These are phyloP conservation scores for Xestia c-nigrum DNA, from an alignment of 2,888 invertebrate genomes.

Conservation along the genomic window DNA sequence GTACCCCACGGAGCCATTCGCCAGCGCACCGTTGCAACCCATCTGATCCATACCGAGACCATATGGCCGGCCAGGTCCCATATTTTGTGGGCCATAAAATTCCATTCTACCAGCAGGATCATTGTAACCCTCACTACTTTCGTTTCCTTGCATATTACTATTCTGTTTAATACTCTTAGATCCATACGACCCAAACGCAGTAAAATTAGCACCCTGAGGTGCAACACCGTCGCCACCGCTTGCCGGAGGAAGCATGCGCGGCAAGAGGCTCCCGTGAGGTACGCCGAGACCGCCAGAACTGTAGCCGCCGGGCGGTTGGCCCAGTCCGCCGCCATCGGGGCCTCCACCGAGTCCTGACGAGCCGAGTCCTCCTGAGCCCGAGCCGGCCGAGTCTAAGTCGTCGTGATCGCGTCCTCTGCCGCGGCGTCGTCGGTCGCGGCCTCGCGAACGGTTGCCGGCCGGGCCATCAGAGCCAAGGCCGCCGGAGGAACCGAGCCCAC, in stretches of 20 bases:
- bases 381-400: conserved; percentile 75
- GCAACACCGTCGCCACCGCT: conserved; percentile 77
- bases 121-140: conserved; percentile 72
- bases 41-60: conserved; percentile 75
- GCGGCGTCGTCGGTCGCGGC: conserved; percentile 84
- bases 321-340: conserved; percentile 77
- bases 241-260: conserved; percentile 85
- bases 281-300: conserved; percentile 86
- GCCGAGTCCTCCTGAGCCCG: conserved; percentile 76
- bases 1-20: conserved; percentile 89
- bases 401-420: conserved; percentile 85
- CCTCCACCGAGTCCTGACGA: conserved; percentile 74
- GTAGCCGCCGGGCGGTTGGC: conserved; percentile 74
- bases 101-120: conserved; percentile 72
- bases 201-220: conserved; percentile 86
- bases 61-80: conserved; percentile 83
- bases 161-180: conserved; percentile 77
- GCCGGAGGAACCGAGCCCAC: conserved; percentile 69
- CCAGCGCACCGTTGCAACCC: conserved; percentile 80
- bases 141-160: conserved; percentile 67
- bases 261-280: conserved; percentile 87
- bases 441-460: conserved; percentile 74
- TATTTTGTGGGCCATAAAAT: conserved; percentile 80
- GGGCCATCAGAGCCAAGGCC: conserved; percentile 68
- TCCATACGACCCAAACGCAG: conserved; percentile 87